Conservation (phyloP, 2,797 vertebrate genomes). For the Petrocephalus schoutedeni region DNA sequence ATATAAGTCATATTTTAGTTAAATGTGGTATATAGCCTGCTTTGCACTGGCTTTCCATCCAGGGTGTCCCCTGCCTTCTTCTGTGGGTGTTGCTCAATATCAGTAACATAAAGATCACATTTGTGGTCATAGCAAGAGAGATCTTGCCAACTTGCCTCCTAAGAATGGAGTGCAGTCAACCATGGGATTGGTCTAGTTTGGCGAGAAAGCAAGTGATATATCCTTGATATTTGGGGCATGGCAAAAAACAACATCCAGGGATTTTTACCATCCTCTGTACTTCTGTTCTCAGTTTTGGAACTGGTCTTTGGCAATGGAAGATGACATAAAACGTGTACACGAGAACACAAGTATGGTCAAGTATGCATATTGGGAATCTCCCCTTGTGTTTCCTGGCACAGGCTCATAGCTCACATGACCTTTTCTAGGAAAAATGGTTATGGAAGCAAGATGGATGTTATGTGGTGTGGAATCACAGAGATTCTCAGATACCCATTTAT, state of each 20-base stretch:
- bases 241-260: background rate
- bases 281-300: background rate
- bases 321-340: too few relatives aligned
- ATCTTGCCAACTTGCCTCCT: background rate
- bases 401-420: background rate
- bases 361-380: too few relatives aligned
- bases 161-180: background rate
- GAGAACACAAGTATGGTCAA: too few relatives aligned
- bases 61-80: background rate
- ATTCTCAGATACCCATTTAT: background rate
- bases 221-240: background rate
- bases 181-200: background rate
- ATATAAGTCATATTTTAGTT: background rate
- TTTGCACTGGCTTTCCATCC: background rate
- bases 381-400: background rate
- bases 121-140: background rate
- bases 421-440: background rate
- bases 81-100: background rate
- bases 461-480: background rate
- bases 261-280: background rate
- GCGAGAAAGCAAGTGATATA: background rate
- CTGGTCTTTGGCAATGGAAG: too few relatives aligned
- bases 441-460: background rate
- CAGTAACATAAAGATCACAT: background rate
- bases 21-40: background rate